These are phyloP conservation scores for Callopanchax toddi DNA, from an alignment of 2,113 vertebrate species.

Conservation along the genomic window DNA sequence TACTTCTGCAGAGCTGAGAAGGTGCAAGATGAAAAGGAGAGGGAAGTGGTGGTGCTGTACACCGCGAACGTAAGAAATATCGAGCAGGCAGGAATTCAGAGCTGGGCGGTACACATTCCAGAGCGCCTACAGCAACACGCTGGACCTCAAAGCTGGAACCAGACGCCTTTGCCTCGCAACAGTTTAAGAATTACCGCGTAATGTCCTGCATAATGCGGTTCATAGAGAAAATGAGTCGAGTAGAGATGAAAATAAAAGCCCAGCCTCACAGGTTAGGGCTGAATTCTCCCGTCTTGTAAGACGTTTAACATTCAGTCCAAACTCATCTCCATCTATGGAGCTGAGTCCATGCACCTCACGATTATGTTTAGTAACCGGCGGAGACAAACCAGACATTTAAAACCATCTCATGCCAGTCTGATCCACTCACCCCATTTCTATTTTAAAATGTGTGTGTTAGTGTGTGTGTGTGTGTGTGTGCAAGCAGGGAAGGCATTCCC, in stretches of 20 bases:
- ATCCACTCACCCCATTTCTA: constrained; percentile 66
- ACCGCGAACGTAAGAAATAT: constrained; percentile 31
- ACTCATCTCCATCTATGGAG: constrained; percentile 13
- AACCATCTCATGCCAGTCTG: constrained; percentile 65
- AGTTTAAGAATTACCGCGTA: constrained; percentile 51
- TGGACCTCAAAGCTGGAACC: constrained; percentile 48
- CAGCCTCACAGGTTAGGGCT: background rate
- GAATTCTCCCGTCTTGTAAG: constrained; percentile 7
- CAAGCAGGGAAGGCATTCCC: constrained; percentile 68
- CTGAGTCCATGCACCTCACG: constrained; percentile 5
- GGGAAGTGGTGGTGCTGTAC: constrained; percentile 42
- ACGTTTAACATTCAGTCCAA: constrained; percentile 13
- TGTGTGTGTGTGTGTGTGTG: constrained; percentile 32
- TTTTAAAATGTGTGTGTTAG: constrained; percentile 52
- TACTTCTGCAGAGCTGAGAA: constrained; percentile 57
- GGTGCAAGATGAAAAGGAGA: constrained; percentile 59
- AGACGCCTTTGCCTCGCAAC: constrained; percentile 52
- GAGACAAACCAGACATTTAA: constrained; percentile 63
- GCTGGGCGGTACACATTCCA: constrained; percentile 50
- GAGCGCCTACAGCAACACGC: constrained; percentile 57
- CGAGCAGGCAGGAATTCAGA: constrained; percentile 32
- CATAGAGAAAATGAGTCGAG: constrained; percentile 35
- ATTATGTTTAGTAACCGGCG: constrained; percentile 53
- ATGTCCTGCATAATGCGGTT: constrained; percentile 43
- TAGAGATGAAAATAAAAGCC: constrained; percentile 29